Evolutionary conservation across 2,797 vertebrate species (phyloP).

Genomic region (Rousettus madagascariensis): DNA sequence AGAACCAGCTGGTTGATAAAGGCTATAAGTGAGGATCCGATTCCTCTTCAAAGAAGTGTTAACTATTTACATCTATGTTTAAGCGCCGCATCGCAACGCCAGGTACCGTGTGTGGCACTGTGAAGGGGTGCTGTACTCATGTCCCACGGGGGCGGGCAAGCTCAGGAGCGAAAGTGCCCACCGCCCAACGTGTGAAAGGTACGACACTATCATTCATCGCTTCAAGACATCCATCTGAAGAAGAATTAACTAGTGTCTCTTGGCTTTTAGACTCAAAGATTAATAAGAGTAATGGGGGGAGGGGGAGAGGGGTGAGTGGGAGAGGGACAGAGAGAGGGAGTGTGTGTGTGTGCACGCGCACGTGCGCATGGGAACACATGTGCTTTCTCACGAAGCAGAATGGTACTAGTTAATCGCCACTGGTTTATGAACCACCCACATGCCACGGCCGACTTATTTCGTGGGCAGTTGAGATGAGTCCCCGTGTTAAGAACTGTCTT

Average conservation of each 20-base stretch:
- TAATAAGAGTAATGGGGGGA: not conserved
- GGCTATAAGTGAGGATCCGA: conserved; percentile 62
- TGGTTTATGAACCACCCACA: not conserved
- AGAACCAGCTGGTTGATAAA: conserved; percentile 74
- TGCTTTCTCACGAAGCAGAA: not conserved
- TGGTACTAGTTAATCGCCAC: not conserved
- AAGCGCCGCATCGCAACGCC: not conserved
- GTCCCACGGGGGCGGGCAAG: not conserved
- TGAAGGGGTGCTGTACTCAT: not conserved
- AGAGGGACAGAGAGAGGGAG: too few species aligned
- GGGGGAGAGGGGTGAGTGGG: too few species aligned
- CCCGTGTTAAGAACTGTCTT: not conserved
- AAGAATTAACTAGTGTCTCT: not conserved
- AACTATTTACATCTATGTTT: conserved; percentile 74
- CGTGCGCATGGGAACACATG: accelerated
- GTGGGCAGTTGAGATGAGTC: not conserved
- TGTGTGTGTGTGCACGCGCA: not conserved
- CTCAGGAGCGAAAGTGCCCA: not conserved
- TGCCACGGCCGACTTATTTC: not conserved
- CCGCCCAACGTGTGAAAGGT: accelerated
- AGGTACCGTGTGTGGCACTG: accelerated
- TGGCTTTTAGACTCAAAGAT: not conserved
- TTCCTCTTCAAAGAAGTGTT: conserved; percentile 67
- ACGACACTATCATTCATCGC: accelerated
- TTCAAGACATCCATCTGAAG: not conserved